Evolutionary conservation across 2,797 vertebrate genomes (phyloP), one percentile per base, ranked within the genome.

Genomic region (Onychomys arenicola): DNA sequence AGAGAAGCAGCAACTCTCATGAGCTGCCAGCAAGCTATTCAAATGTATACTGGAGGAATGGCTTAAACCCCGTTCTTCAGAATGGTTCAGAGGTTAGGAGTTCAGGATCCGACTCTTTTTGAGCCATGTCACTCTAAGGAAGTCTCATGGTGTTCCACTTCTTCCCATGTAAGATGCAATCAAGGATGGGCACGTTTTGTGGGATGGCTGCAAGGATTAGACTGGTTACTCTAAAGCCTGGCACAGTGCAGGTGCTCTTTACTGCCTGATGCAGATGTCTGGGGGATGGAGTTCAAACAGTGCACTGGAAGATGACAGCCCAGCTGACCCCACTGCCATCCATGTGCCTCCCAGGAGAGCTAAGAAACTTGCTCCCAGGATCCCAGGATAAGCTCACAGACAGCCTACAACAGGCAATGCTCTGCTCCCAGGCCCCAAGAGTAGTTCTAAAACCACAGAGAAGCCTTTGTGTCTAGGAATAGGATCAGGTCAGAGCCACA

Each of bases 31-130:
- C 25, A 52, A 90, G 90, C 93, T 91, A 92, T 89, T 92, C 91
- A 96, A 97, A 97, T 81, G 57, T 55, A 92, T 21, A 81, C 80
- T 83, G 29, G 37, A 67, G 86, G 69, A 95, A 93, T n/a, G 76
- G 93, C 96, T 97, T 97, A 89, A 89, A 23, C 34, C 14, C 82
- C 71, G 77, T 92, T 91, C 89, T 92, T 94, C 49, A 63, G 92
- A 81, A 59, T 8, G 75, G 80, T 78, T 34, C 1, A 23, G 43
- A 84, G 91, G 78, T 57, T 76, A 71, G 69, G 78, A 46, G 94
- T 87, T 93, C 14, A 3, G 96, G 61, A 73, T 13, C 19, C 3
- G 46, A 57, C 40, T 89, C 94, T 25, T 78, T 14, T 16, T 34
- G 37, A 57, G 29, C 43, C n/a, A 1, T 5, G 4, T 12, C 32